phyloP scores from a whole-genome alignment of 2,113 vertebrate genomes.

The Cisticola juncidis region DNA sequence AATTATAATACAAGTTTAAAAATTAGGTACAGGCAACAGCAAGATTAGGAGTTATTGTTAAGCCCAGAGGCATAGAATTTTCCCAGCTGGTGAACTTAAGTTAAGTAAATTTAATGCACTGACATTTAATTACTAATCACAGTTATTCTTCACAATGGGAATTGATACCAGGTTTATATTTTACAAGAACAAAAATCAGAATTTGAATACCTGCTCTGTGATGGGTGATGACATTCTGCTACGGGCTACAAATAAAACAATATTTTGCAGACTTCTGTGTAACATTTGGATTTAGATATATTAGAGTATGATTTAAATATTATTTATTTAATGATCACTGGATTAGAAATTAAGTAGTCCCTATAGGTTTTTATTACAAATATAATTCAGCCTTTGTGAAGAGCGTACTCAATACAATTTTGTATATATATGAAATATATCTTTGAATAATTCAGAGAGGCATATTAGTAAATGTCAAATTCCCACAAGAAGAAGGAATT shows the following conservation, averaged over 20 bases:
- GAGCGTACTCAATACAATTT: constrained; percentile 10
- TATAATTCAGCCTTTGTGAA: background rate
- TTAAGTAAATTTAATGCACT: constrained; percentile 79
- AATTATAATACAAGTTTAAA: constrained; percentile 66
- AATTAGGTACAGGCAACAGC: constrained; percentile 57
- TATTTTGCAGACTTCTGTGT: constrained; percentile 29
- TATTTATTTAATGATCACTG: constrained; percentile 66
- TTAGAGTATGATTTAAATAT: constrained; percentile 37
- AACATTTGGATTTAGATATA: constrained; percentile 39
- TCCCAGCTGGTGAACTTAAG: constrained; percentile 76
- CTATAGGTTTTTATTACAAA: constrained; percentile 4
- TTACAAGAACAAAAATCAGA: constrained; percentile 60
- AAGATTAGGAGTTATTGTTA: constrained; percentile 76
- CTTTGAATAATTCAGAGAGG: constrained; percentile 66
- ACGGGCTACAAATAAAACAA: constrained; percentile 41
- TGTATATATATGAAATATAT: background rate
- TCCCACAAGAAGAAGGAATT: constrained; percentile 69
- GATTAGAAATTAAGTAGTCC: constrained; percentile 49
- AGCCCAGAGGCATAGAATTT: constrained; percentile 72
- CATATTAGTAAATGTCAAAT: constrained; percentile 75
- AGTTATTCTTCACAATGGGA: constrained; percentile 68
- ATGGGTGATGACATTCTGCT: constrained; percentile 27
- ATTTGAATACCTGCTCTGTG: constrained; percentile 41
- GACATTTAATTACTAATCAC: constrained; percentile 82
- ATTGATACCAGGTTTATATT: constrained; percentile 68